Base-by-base conservation (phyloP, 2,797 vertebrate species). In the Phoeniculus purpureus region DNA sequence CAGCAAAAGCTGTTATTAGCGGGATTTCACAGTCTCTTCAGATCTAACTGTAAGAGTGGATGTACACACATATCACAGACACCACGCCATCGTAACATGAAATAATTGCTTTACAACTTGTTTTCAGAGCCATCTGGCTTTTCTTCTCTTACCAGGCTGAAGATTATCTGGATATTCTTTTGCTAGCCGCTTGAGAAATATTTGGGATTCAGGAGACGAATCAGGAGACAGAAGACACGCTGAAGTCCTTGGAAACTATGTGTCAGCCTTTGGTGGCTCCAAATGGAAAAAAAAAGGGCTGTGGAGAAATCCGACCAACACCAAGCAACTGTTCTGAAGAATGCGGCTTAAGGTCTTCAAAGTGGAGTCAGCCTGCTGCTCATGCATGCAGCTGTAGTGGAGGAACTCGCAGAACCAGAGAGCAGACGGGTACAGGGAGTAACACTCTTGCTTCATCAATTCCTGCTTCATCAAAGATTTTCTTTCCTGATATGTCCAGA, bases 251-350 rank as follows among this genome's bases (percentile, higher is more conserved):
- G 97, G 97, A 98, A 98, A 97, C 95, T 97, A 97, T 98, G 95
- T 93, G 87, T 96, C 95, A 96, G 94, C 91, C 92, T 92, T 43
- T 85, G 6, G 66, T 96, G 95, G 91, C 95, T 94, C 80, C 82
- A 96, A 96, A 96, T 95, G 97, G 97, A 43, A 97, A 97, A 97
- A 97, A 97, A 97, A 97, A 94, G 70, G 84, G 91, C 95, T 94
- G 91, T 88, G 75, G 90, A 96, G 96, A 97, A 97, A 97, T 96
- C 92, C 61, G 87, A 97, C 96, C 96, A 97, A 97, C 95, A 96
- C 50, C 89, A 95, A 97, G 88, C 97, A 98, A 97, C 97, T 98
- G 97, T 97, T 97, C 92, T 87, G 90, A 97, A 97, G 97, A 98
- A 98, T 98, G 97, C 32, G 71, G 95, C 93, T 97, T 97, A 95